phyloP scores from a whole-genome alignment of 2,888 invertebrate species.

The Oxystoma pomonae region DNA sequence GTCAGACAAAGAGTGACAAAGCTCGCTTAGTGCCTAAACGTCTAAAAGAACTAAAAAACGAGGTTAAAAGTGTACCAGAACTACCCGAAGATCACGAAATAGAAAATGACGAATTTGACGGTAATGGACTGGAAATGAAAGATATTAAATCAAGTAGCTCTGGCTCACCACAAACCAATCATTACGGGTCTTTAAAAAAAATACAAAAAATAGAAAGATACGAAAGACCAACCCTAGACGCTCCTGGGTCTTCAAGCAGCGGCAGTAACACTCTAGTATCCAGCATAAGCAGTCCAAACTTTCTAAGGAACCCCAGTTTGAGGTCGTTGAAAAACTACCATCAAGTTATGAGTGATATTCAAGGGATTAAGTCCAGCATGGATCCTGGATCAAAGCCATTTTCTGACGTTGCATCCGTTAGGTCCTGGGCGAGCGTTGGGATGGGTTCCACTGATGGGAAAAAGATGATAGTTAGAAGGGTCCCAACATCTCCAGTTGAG shows the following conservation, averaged over 20 bases:
- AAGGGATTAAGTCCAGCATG: conserved; percentile 26
- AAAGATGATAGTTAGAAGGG: conserved; percentile 77
- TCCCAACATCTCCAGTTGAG: conserved; percentile 82
- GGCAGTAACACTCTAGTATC: conserved; percentile 27
- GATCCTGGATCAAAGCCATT: conserved; percentile 53
- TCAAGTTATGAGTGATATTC: conserved; percentile 27
- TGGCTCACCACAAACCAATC: not conserved
- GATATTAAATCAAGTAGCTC: conserved; percentile 8
- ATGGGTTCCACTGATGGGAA: conserved; percentile 87
- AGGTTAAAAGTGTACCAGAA: not conserved
- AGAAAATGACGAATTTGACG: conserved; percentile 10
- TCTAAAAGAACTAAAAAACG: not conserved
- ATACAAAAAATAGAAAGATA: not conserved
- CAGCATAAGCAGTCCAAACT: conserved; percentile 34
- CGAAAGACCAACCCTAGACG: not conserved
- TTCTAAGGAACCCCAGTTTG: conserved; percentile 37
- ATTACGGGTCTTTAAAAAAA: not conserved
- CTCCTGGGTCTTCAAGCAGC: not conserved
- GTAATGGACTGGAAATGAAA: conserved; percentile 23
- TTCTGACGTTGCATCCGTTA: conserved; percentile 66
- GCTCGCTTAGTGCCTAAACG: not conserved
- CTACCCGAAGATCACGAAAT: not conserved
- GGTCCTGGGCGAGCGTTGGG: conserved; percentile 79
- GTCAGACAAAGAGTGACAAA: not conserved
- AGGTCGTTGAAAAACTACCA: conserved; percentile 36